Evolutionary conservation across 2,888 invertebrate genomes (phyloP).

Genomic region (Chydorus sphaericus): DNA sequence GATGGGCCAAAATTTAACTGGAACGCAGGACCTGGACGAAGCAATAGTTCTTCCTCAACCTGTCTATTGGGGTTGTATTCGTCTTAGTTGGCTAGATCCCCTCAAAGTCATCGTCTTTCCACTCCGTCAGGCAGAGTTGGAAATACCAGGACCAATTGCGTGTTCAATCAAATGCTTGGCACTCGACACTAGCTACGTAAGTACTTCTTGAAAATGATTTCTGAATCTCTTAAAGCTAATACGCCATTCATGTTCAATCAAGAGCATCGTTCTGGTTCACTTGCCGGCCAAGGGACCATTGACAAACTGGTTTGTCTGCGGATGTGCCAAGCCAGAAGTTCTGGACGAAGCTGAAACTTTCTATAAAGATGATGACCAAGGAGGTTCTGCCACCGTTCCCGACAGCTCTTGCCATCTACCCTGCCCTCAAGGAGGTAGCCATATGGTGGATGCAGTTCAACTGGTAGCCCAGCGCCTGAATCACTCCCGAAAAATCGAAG

Average conservation of each 20-base stretch:
- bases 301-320: conserved; percentile 9
- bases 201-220: too few relatives aligned
- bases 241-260: too few relatives aligned
- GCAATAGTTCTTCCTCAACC: neutral
- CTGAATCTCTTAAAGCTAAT: too few relatives aligned
- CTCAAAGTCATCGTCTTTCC: neutral
- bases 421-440: conserved; percentile 3
- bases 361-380: too few relatives aligned
- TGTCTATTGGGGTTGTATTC: neutral
- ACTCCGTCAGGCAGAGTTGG: neutral
- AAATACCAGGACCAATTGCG: neutral
- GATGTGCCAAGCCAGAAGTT: conserved; percentile 3
- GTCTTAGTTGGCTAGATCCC: neutral
- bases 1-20: neutral
- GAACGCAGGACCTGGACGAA: too few relatives aligned
- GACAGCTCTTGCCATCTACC: conserved; percentile 3
- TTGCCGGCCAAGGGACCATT: conserved; percentile 8
- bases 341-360: too few relatives aligned
- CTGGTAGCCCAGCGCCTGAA: neutral
- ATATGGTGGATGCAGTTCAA: neutral
- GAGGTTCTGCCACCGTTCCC: neutral
- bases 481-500: neutral
- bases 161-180: neutral
- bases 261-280: conserved; percentile 9
- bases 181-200: neutral